A percentile compares a stretch with the other conserved stretches of the same genome.
These are phyloP conservation scores for Oceanodroma tethys DNA, from an alignment of 2,113 vertebrate genomes.

Conservation along the genomic window DNA sequence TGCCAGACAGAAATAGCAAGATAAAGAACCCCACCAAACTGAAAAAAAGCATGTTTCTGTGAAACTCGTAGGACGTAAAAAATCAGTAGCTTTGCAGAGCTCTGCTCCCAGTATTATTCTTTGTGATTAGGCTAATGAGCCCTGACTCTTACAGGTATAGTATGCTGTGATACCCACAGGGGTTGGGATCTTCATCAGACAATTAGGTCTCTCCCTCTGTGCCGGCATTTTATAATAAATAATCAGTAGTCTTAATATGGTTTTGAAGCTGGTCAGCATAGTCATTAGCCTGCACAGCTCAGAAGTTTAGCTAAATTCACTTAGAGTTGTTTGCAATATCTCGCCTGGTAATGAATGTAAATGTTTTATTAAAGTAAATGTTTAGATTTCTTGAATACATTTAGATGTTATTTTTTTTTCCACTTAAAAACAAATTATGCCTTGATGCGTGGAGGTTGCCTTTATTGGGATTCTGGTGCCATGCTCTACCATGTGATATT, in stretches of 20 bases:
- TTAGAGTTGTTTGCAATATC: neutral
- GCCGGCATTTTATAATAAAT: slow-evolving; percentile 66
- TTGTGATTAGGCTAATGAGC: slow-evolving; percentile 69
- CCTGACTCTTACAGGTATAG: slow-evolving; percentile 63
- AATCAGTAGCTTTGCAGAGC: slow-evolving; percentile 25
- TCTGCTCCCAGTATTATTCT: slow-evolving; percentile 41
- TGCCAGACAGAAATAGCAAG: neutral
- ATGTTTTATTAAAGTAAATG: neutral
- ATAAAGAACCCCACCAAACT: slow-evolving; percentile 1
- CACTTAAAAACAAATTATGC: neutral
- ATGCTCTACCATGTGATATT: accelerated
- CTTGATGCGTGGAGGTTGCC: neutral
- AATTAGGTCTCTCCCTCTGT: slow-evolving; percentile 68
- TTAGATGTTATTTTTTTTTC: neutral
- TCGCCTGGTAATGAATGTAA: neutral
- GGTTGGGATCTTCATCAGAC: slow-evolving; percentile 67
- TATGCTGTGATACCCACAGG: slow-evolving; percentile 64
- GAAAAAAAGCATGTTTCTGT: neutral
- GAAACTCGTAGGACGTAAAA: slow-evolving; percentile 25
- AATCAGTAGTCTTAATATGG: slow-evolving; percentile 26
- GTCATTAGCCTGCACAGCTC: slow-evolving; percentile 49
- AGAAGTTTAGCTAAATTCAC: slow-evolving; percentile 23
- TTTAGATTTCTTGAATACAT: neutral
- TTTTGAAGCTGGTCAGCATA: slow-evolving; percentile 44
- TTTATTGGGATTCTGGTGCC: neutral